Evolutionary conservation across 2,113 vertebrate species (phyloP).

Genomic region (Saimiri boliviensis): DNA sequence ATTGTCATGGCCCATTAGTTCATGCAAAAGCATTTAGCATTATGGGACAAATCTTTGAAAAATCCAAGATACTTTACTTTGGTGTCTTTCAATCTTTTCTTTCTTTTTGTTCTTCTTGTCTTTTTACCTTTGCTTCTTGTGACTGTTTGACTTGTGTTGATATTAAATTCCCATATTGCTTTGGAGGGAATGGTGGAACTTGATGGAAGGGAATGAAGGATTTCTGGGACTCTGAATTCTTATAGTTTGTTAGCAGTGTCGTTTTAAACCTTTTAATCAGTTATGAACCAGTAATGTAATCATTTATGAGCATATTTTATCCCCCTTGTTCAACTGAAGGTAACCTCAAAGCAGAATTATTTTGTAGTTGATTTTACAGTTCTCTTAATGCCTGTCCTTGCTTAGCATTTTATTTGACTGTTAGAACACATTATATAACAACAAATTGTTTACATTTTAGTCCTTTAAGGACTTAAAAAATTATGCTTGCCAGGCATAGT

Average conservation of each 20-base stretch:
- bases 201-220: neutral
- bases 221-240: neutral
- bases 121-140: neutral
- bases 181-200: neutral
- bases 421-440: neutral
- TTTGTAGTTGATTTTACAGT: neutral
- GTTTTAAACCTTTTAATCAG: neutral
- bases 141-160: neutral
- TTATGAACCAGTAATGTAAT: neutral
- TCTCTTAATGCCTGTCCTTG: neutral
- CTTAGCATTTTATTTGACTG: neutral
- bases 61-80: neutral
- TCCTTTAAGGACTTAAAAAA: neutral
- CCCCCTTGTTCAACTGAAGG: neutral
- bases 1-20: neutral
- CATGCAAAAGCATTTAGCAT: neutral
- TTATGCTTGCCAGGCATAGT: neutral
- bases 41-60: neutral
- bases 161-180: neutral
- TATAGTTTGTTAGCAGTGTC: neutral
- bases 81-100: neutral
- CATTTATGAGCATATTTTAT: neutral
- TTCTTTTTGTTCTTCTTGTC: neutral
- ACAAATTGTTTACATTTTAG: neutral
- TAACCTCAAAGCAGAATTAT: neutral